Conservation (phyloP, 2,888 invertebrate genomes). For the Ectropis crepuscularia region DNA sequence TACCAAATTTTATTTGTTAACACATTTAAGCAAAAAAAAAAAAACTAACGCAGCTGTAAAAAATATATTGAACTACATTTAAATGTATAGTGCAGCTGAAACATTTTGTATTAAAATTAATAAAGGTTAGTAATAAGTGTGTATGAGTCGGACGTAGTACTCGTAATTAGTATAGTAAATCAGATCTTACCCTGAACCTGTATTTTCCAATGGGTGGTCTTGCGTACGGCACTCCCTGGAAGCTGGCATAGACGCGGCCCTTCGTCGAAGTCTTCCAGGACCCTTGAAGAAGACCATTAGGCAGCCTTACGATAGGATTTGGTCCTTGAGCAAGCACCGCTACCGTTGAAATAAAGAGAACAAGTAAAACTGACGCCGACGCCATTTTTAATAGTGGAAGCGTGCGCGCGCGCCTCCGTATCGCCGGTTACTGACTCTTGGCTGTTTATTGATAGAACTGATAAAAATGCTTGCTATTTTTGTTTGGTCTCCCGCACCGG, state of each 20-base stretch:
- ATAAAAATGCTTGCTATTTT: constrained; percentile 11
- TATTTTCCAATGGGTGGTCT: constrained; percentile 86
- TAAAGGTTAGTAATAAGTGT: no score
- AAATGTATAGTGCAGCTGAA: no score
- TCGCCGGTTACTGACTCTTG: constrained; percentile 26
- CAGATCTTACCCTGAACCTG: constrained; percentile 82
- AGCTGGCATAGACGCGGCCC: constrained; percentile 82
- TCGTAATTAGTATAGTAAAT: background rate
- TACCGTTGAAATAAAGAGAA: constrained; percentile 51
- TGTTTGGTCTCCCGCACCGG: constrained; percentile 13
- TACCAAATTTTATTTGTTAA: no score
- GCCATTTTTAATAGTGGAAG: constrained; percentile 34
- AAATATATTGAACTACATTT: no score
- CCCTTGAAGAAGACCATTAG: constrained; percentile 68
- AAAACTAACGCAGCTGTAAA: no score
- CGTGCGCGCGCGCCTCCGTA: constrained; percentile 50
- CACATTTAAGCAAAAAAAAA: no score
- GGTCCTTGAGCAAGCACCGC: constrained; percentile 54
- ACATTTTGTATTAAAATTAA: no score
- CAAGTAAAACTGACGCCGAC: constrained; percentile 51
- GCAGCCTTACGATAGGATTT: constrained; percentile 65
- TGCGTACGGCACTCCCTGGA: constrained; percentile 88
- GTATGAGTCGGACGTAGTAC: no score
- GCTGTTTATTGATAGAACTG: constrained; percentile 17
- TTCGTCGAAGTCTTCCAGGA: constrained; percentile 70